Evolutionary conservation across 2,113 vertebrate genomes (phyloP).

Genomic region (Eulacestoma nigropectus): DNA sequence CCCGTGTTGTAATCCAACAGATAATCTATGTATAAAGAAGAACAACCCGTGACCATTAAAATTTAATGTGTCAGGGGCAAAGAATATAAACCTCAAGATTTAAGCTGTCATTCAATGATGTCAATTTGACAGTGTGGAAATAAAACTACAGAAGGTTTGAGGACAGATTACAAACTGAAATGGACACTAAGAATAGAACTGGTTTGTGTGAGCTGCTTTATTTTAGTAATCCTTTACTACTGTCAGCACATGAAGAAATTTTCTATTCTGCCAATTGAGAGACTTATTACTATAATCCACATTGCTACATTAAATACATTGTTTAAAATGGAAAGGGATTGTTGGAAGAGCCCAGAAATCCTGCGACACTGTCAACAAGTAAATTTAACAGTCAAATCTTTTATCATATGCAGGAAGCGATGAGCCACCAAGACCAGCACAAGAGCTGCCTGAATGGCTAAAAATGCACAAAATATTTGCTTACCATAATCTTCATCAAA

Average conservation of each 20-base stretch:
- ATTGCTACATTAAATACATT: background rate
- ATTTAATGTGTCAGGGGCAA: background rate
- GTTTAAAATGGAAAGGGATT: background rate
- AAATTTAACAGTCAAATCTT: background rate
- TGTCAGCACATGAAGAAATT: background rate
- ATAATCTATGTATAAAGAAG: slow-evolving; percentile 79
- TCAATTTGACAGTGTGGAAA: background rate
- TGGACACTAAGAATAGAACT: background rate
- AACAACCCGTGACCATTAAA: background rate
- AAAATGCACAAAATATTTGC: background rate
- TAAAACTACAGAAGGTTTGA: background rate
- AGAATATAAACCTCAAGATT: background rate
- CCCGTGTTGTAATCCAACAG: slow-evolving; percentile 85
- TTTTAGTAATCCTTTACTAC: background rate
- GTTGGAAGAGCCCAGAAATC: background rate
- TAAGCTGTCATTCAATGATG: background rate
- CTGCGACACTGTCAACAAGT: background rate
- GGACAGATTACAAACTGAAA: background rate
- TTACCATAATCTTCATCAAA: slow-evolving; percentile 95
- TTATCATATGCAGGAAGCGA: background rate
- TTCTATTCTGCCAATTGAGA: background rate
- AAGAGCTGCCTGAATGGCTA: background rate
- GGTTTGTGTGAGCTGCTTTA: background rate
- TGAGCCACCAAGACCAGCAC: background rate
- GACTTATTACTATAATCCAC: background rate